Conservation (phyloP, 2,888 invertebrate species). For the Sialis lutaria region DNA sequence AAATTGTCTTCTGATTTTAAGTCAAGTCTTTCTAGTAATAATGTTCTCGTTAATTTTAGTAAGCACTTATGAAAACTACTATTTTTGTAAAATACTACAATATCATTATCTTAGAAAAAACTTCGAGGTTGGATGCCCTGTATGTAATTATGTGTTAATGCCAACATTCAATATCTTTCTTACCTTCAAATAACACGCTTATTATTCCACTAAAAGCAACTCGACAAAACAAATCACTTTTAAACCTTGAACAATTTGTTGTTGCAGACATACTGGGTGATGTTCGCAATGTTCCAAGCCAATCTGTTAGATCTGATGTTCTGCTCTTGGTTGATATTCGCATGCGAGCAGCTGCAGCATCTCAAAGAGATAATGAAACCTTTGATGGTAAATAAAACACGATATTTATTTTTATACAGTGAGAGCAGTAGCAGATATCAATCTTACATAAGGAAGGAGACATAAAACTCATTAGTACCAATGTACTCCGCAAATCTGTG, state of each 20-base stretch:
- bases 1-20: no score
- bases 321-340: constrained; percentile 71
- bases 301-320: constrained; percentile 57
- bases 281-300: constrained; percentile 25
- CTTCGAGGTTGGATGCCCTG: no score
- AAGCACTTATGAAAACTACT: no score
- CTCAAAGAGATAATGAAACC: constrained; percentile 76
- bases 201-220: no score
- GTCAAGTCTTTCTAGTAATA: no score
- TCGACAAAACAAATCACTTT: no score
- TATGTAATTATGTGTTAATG: no score
- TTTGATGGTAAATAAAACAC: constrained; percentile 36
- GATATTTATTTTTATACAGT: not conserved
- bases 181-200: no score
- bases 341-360: constrained; percentile 73
- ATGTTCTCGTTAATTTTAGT: no score
- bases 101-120: no score
- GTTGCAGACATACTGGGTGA: constrained; percentile 23
- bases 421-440: not conserved
- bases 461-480: not conserved
- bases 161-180: no score
- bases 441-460: not conserved
- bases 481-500: not conserved
- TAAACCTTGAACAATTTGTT: not conserved
- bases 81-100: no score